Percentiles rank a stretch among this genome's conserved stretches.
Conservation (phyloP, 1,140 invertebrate species). For the Nebria ingens region DNA sequence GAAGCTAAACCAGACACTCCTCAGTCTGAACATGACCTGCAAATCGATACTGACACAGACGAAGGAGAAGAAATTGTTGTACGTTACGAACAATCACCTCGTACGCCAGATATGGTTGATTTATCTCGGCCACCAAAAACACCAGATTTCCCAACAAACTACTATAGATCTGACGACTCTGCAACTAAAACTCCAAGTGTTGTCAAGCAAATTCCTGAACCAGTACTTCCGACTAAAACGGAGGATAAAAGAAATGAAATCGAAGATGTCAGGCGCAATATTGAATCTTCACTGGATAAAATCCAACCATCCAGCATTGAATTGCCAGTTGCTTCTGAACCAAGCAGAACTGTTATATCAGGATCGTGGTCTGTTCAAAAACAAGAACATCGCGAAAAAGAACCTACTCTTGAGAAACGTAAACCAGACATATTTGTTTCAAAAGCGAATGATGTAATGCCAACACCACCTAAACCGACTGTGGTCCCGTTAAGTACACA, state of each 20-base stretch:
- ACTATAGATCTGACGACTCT: slow-evolving; percentile 17
- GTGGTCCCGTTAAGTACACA: not conserved
- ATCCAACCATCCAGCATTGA: not conserved
- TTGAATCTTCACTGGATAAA: not conserved
- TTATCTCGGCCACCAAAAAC: slow-evolving; percentile 39
- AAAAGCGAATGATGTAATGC: slow-evolving; percentile 37
- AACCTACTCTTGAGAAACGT: slow-evolving; percentile 27
- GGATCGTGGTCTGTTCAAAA: slow-evolving; percentile 37
- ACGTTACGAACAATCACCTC: slow-evolving; percentile 28
- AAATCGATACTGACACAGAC: slow-evolving; percentile 80
- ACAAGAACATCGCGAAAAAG: slow-evolving; percentile 32
- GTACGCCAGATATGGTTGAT: slow-evolving; percentile 38
- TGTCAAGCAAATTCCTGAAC: too few relatives aligned
- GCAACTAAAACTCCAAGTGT: too few relatives aligned
- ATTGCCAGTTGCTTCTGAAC: not conserved
- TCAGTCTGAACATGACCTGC: slow-evolving; percentile 69
- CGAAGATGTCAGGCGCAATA: slow-evolving; percentile 18
- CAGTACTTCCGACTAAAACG: too few relatives aligned
- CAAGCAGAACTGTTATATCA: slow-evolving; percentile 33
- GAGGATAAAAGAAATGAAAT: too few relatives aligned
- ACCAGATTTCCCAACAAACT: slow-evolving; percentile 31
- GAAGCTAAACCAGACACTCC: slow-evolving; percentile 75
- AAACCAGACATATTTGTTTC: slow-evolving; percentile 29
- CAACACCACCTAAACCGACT: slow-evolving; percentile 24
- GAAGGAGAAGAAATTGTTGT: slow-evolving; percentile 40